Conservation (phyloP, 1,140 invertebrate species). For the Amphibalanus amphitrite region DNA sequence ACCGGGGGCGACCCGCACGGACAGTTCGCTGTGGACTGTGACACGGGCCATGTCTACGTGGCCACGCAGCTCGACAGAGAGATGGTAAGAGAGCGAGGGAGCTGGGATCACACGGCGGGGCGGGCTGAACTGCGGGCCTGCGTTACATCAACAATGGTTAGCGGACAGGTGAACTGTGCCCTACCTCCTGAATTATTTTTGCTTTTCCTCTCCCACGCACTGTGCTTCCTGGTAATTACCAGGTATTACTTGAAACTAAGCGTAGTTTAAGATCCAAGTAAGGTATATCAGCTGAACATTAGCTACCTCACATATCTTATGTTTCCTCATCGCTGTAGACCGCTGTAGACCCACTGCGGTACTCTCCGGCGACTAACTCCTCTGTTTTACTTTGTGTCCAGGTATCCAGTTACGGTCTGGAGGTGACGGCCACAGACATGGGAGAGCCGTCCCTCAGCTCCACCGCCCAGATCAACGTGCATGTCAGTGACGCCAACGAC, state of each 20-base stretch:
- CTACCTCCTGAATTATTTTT: no score
- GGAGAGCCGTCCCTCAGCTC: slow-evolving; percentile 56
- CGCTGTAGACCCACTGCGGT: no score
- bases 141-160: background rate
- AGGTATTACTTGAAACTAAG: no score
- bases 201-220: background rate
- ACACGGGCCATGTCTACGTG: slow-evolving; percentile 60
- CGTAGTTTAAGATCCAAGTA: no score
- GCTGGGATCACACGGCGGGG: no score
- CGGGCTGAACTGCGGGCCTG: background rate
- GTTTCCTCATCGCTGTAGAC: no score
- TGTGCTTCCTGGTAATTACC: no score
- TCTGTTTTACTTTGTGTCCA: slow-evolving; percentile 55
- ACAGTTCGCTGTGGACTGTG: slow-evolving; percentile 58
- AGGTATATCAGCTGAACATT: no score
- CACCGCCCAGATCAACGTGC: slow-evolving; percentile 54
- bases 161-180: no score
- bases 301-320: no score
- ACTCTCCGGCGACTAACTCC: no score
- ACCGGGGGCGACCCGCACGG: slow-evolving; percentile 54
- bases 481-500: slow-evolving; percentile 74
- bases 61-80: slow-evolving; percentile 63
- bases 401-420: slow-evolving; percentile 49
- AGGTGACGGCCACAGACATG: slow-evolving; percentile 58
- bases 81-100: slow-evolving; percentile 9